Evolutionary conservation across 1,140 invertebrate genomes (phyloP), one percentile per base, ranked within the genome.

Genomic region (Globodera ellingtonae): DNA sequence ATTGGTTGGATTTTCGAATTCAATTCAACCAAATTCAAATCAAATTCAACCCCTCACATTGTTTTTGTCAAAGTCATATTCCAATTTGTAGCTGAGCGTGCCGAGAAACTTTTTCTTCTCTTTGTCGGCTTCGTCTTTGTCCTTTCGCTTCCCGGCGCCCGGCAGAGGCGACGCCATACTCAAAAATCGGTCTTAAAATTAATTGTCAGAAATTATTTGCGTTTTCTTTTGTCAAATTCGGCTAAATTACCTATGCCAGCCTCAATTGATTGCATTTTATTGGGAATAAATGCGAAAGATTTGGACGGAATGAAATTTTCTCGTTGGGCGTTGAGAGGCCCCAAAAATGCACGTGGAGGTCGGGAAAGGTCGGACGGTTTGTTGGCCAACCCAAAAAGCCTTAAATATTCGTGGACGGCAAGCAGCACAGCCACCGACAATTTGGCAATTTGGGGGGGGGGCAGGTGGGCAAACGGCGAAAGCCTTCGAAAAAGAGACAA

Each of bases 31-130:
- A 24, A 24, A 24, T 24, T 24, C 24, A 24, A 10, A 21, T n/a
- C 4, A 6, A 10, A 21, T 59, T 46, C 24, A 24, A 9, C 44
- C 79, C 44, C 48, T 78, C 78, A 79, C 79, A 69, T 50, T 80
- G 91, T 96, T 98, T 84, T 96, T 95, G 91, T 98, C 98, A 92
- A 99, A 99, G 90, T 99, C 97, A 90, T 99, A 99, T 90, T 99
- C 97, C 89, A 99, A 92, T 93, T 88, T 89, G 75, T 85, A 89
- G 44, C 79, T 78, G 10, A 89, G 83, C 47, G 83, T 72, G 24
- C 89, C 88, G 8, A 90, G 83, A 69, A 88, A 89, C 71, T 89
- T 89, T 72, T 89, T 88, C 82, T 89, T 89, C 52, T 88, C 88
- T 13, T 87, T 85, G 59, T 88, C 86, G 18, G 56, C 44, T 6